These are phyloP conservation scores for Diloba caeruleocephala DNA, from an alignment of 2,888 invertebrate species.

Conservation along the genomic window DNA sequence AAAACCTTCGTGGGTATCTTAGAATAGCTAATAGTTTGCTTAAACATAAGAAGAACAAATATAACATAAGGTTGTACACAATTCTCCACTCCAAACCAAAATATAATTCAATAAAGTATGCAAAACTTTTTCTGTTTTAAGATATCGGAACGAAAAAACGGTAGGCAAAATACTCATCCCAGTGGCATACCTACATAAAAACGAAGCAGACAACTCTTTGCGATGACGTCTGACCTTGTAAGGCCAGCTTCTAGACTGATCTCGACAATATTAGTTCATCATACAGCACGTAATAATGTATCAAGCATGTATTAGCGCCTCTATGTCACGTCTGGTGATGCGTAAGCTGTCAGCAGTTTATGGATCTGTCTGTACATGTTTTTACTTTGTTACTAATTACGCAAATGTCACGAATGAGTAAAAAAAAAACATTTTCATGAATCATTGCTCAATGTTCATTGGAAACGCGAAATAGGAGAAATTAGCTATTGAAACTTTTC, in stretches of 20 bases:
- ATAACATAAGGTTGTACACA: background rate
- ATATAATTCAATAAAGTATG: background rate
- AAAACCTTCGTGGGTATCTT: too few relatives aligned
- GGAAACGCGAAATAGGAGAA: too few relatives aligned
- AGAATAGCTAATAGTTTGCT: too few relatives aligned
- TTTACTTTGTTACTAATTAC: constrained; percentile 5
- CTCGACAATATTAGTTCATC: constrained; percentile 57
- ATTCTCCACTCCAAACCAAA: background rate
- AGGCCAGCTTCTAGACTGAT: constrained; percentile 81
- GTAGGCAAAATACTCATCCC: constrained; percentile 35
- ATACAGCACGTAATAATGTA: constrained; percentile 55
- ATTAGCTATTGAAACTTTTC: too few relatives aligned
- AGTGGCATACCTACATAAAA: constrained; percentile 39
- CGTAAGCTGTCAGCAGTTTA: constrained; percentile 11
- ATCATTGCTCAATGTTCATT: too few relatives aligned
- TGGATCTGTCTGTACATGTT: background rate
- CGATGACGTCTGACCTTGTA: constrained; percentile 75
- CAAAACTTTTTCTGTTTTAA: background rate
- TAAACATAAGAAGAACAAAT: too few relatives aligned
- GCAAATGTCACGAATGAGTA: too few relatives aligned
- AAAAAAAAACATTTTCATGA: too few relatives aligned
- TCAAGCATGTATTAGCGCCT: constrained; percentile 43
- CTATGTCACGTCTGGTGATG: constrained; percentile 33
- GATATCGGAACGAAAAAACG: background rate
- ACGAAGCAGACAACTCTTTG: constrained; percentile 59